phyloP scores from a whole-genome alignment of 2,113 vertebrate genomes.

The Puma concolor region DNA sequence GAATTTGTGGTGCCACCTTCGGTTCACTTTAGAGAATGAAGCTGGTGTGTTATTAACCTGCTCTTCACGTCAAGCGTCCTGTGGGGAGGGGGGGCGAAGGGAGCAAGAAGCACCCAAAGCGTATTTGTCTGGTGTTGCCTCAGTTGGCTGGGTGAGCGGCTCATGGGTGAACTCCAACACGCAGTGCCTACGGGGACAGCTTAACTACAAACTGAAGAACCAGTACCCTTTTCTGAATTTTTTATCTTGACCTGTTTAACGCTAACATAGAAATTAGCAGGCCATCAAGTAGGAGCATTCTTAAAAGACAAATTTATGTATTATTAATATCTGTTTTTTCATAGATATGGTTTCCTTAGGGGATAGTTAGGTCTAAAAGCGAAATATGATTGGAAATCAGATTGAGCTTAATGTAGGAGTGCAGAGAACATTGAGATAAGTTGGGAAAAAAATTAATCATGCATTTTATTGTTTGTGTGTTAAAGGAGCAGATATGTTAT shows the following conservation, averaged over 20 bases:
- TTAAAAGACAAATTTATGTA: not conserved
- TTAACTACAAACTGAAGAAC: not conserved
- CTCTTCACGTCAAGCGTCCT: rapidly evolving
- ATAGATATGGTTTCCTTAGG: not conserved
- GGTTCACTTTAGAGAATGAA: slow-evolving; percentile 78
- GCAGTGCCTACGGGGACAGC: rapidly evolving
- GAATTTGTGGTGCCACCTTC: slow-evolving; percentile 80
- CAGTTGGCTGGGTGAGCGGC: rapidly evolving
- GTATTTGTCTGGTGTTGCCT: rapidly evolving
- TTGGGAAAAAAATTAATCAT: not conserved
- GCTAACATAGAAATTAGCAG: not conserved
- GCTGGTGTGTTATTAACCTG: not conserved
- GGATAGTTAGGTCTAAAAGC: not conserved
- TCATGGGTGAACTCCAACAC: rapidly evolving
- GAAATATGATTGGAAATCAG: not conserved
- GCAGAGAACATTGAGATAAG: not conserved
- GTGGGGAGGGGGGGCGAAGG: rapidly evolving
- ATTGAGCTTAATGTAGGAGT: not conserved
- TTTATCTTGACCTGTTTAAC: not conserved
- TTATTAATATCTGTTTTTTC: not conserved
- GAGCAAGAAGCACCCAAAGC: rapidly evolving
- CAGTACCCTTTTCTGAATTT: rapidly evolving
- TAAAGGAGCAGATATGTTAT: not conserved
- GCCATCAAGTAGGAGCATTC: not conserved
- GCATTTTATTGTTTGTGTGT: not conserved